phyloP scores from a whole-genome alignment of 2,113 vertebrate species.

The Rutilus rutilus region DNA sequence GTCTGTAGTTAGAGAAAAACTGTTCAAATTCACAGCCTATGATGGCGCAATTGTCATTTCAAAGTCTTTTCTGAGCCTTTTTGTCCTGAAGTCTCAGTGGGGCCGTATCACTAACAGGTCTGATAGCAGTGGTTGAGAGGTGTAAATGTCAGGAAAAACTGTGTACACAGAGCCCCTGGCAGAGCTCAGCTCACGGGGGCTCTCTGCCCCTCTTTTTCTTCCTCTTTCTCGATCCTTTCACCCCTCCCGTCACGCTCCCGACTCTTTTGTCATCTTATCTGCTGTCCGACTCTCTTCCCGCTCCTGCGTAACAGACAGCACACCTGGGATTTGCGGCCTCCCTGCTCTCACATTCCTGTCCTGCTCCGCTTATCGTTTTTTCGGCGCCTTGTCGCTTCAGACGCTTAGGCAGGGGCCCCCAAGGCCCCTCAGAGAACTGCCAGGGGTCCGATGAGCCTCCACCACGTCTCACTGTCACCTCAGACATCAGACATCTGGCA shows the following conservation, averaged over 20 bases:
- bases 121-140: conserved; percentile 16
- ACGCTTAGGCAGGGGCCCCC: conserved; percentile 34
- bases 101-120: conserved; percentile 24
- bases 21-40: background rate
- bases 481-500: conserved; percentile 51
- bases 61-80: background rate
- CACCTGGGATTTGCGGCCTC: conserved; percentile 45
- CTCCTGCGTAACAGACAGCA: conserved; percentile 38
- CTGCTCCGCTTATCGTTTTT: conserved; percentile 47
- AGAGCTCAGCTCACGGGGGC: conserved; percentile 15
- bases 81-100: conserved; percentile 20
- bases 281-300: background rate
- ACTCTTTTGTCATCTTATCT: conserved; percentile 46
- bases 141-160: conserved; percentile 44
- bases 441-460: conserved; percentile 43
- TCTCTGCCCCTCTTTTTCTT: background rate
- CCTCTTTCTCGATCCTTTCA: background rate
- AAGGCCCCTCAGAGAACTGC: conserved; percentile 33
- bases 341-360: conserved; percentile 46
- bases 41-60: background rate
- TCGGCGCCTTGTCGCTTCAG: conserved; percentile 45
- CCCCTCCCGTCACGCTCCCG: background rate
- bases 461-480: conserved; percentile 39
- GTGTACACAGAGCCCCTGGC: conserved; percentile 20
- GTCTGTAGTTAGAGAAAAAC: background rate